A percentile compares a stretch with the other conserved stretches of the same genome.
These are phyloP conservation scores for Pycnonotus jocosus DNA, from an alignment of 2,113 vertebrate species.

Conservation along the genomic window DNA sequence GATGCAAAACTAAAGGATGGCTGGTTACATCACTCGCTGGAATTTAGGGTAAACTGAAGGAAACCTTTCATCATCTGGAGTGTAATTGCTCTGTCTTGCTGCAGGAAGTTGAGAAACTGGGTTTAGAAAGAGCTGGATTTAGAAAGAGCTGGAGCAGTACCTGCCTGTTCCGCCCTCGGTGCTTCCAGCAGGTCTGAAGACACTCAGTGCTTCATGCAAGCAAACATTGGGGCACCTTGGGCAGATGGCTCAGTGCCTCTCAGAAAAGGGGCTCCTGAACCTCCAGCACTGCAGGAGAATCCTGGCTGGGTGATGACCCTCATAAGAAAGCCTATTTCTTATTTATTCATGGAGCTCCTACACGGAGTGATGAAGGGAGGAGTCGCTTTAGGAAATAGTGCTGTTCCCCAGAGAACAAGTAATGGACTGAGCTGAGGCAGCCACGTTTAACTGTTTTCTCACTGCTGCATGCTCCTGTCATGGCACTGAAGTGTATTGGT, in stretches of 20 bases:
- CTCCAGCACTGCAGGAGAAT: background rate
- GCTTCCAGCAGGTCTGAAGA: background rate
- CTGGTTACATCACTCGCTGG: background rate
- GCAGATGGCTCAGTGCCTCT: background rate
- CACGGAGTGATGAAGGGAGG: background rate
- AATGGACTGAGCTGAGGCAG: background rate
- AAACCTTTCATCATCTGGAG: slow-evolving; percentile 43
- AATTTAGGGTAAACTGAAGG: slow-evolving; percentile 57
- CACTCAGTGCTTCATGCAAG: background rate
- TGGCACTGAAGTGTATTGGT: background rate
- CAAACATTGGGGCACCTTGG: fast-evolving
- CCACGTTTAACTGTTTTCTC: background rate
- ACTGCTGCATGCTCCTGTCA: background rate
- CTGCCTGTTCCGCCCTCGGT: background rate
- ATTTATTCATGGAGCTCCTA: background rate
- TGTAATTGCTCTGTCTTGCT: background rate
- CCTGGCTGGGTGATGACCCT: background rate
- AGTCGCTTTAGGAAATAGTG: background rate
- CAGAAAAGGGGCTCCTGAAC: background rate
- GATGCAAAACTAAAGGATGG: background rate
- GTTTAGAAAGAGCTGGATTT: slow-evolving; percentile 54
- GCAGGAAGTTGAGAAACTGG: slow-evolving; percentile 53
- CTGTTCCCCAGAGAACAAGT: background rate
- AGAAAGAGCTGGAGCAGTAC: slow-evolving; percentile 46
- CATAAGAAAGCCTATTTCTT: background rate